phyloP scores from a whole-genome alignment of 2,888 invertebrate species.

The Heterodera filipjevi region DNA sequence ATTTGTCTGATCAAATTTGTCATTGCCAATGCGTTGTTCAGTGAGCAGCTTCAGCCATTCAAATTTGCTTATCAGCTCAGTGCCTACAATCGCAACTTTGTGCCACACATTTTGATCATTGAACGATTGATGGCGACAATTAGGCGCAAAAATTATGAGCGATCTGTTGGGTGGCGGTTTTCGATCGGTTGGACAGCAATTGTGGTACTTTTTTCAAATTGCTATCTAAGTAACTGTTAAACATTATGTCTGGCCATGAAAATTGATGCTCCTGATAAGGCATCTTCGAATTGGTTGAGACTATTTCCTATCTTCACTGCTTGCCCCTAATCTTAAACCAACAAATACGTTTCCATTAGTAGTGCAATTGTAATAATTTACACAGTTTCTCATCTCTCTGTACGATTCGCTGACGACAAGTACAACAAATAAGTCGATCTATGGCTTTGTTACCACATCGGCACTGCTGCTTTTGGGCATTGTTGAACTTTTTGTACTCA shows the following conservation, averaged over 20 bases:
- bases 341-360: background rate
- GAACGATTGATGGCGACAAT: background rate
- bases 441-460: background rate
- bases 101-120: slow-evolving; percentile 12
- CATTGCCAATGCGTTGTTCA: background rate
- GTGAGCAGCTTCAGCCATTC: background rate
- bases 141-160: background rate
- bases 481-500: background rate
- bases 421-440: background rate
- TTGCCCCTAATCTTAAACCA: too few species aligned
- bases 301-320: too few species aligned
- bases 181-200: background rate
- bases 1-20: background rate
- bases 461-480: slow-evolving; percentile 2
- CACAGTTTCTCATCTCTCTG: background rate
- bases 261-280: too few species aligned
- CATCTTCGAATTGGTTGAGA: too few species aligned
- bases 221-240: too few species aligned
- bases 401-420: background rate
- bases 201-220: too few species aligned
- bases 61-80: background rate
- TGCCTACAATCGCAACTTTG: slow-evolving; percentile 14
- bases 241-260: too few species aligned
- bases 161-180: background rate
- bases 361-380: background rate